Evolutionary conservation across 1,140 invertebrate species (phyloP), one percentile per base, ranked within the genome.

Genomic region (Drosophila eugracilis): DNA sequence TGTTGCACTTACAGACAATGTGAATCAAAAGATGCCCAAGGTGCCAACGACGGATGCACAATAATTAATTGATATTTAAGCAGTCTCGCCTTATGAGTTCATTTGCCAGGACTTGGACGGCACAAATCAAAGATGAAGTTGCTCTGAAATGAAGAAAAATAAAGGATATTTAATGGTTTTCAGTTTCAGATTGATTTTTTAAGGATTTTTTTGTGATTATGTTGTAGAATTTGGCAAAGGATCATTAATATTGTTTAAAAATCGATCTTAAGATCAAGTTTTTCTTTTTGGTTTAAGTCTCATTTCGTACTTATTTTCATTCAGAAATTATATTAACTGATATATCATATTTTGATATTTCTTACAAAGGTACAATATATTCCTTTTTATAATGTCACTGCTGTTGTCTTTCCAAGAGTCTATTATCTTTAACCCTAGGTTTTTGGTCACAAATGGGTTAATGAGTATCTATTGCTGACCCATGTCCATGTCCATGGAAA

Each of bases 21-120:
- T 24, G n/a, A 15, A 19, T 22, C 14, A 41, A 39, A 39, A 12
- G n/a, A n/a, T n/a, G 54, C 24, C 24, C 10, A 10, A 65, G 42
- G 24, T 72, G 57, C 30, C n/a, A 70, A 37, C 50, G 48, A 75
- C 24, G 50, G 57, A 37, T 63, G 39, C 55, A 6, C 28, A 37
- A 34, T 62, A 72, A 76, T 84, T 79, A 85, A 84, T 84, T 84
- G 79, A 59, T 76, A 63, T 85, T 76, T 85, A 79, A 84, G 50
- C 65, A 75, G 60, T 57, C 52, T 57, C 52, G 47, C 58, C 69
- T 65, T 59, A 59, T 26, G 44, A 60, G 34, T 74, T 73, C 26
- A 60, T 73, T 59, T 53, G 4, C 36, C 54, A 42, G 37, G 55
- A 62, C 26, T 32, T 24, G 39, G 57, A 14, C 44, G 63, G 59